Base-by-base conservation (phyloP, 2,797 vertebrate species). In the Enteromius treurensis region DNA sequence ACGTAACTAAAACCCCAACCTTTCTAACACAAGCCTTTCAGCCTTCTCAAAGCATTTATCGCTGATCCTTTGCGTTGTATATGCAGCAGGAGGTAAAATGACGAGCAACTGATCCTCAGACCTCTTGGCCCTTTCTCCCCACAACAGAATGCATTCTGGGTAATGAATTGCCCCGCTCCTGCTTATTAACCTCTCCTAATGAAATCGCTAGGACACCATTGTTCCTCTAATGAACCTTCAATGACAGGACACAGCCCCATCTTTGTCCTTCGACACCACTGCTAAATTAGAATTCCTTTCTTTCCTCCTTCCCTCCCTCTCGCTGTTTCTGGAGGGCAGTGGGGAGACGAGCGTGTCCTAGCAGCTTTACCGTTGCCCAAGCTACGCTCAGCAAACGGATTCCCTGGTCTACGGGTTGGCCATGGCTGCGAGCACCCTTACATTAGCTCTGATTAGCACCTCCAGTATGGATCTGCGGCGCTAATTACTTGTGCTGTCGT, bases 121-220 rank as follows among this genome's bases (percentile, higher is more conserved):
- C 85, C 86, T 85, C 84, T 84, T 79, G 87, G 85, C 83, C 88
- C 68, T 69, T 88, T 87, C 81, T 87, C 71, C 53, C 53, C 85
- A 90, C 88, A 89, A 68, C 91, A 86, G 86, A 81, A 79, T 88
- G 91, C 91, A 77, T 89, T 58, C 85, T 83, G 90, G 92, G 92
- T 92, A 90, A 92, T 90, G 94, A 94, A 94, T 95, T 94, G 90
- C 89, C 77, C 93, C 92, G 93, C 94, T 95, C 94, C 93, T 96
- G 94, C 96, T 96, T 97, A 98, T 98, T 98, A 98, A 96, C 95
- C 95, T 95, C 95, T 90, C 95, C 96, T 98, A 98, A 98, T 98
- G 97, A 96, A 96, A 98, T 96, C 93, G 95, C 96, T 92, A 93
- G 92, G 93, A 95, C 92, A 91, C 95, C 94, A 95, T 97, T 96